Base-by-base conservation (phyloP, 2,797 vertebrate species). In the Rousettus madagascariensis region DNA sequence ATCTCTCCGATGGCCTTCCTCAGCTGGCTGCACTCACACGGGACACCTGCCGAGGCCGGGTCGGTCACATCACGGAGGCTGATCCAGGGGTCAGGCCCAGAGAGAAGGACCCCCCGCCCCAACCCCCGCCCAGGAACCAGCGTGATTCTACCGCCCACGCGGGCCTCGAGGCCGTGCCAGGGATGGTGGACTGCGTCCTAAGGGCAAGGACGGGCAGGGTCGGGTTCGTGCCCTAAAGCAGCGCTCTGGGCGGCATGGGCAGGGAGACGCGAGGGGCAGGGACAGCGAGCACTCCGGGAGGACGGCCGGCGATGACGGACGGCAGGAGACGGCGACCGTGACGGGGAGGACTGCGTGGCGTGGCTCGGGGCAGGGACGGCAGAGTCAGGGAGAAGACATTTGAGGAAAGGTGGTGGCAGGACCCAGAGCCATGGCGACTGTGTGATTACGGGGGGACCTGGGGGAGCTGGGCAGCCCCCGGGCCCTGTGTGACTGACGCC, bases 1-100 rank as follows among this genome's bases (percentile, higher is more conserved):
- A 99, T 99, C 98, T 99, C 99, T 20, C 99, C 99, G 59, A 99
- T 99, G 98, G 99, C 99, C 97, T 99, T 99, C 93, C 99, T 98
- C 87, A 99, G 99, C 95, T 99, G 99, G 83, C 99, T 98, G 94
- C 99, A 99, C 97, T 99, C 99, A 95, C 99, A 99, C 1, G 99
- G 99, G 93, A 99, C 98, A 41, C 99, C 99, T 99, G 97, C 1
- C 66, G 95, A 97, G 1, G 93, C 12, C 41, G 0, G 46, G 43
- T 2, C 33, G 1, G 12, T 28, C 15, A 28, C 16, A 1, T 6
- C 11, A 5, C 22, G 38, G 57, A 43, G 6, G 28, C 30, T 8
- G 28, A 22, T 3, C 12, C 13, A 5, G 6, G 13, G 41, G 7
- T 0, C 0, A 3, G 51, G 24, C 36, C 51, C 20, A 5, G 59